A percentile compares a stretch with the other conserved stretches of the same genome.
Evolutionary conservation across 30 jellyfish, hydroid and myxozoan genomes (phyloP).

Genomic region (Catostylus mosaicus): DNA sequence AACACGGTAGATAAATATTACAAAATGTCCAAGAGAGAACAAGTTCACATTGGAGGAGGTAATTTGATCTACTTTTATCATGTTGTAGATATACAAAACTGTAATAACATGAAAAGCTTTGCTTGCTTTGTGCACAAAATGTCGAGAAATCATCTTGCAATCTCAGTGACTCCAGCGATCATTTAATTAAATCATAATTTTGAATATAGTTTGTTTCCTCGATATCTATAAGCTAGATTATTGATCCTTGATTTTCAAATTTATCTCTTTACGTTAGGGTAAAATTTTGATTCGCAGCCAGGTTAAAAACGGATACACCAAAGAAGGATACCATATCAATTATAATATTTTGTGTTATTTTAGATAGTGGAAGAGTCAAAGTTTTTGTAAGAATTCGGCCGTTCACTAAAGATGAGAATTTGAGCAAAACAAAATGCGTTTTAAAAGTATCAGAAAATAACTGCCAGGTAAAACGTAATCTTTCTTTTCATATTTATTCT

Average conservation of each 20-base stretch:
- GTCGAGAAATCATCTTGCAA: too few relatives aligned
- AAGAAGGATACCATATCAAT: too few relatives aligned
- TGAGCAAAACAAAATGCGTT: constrained; percentile 35
- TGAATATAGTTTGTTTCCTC: too few relatives aligned
- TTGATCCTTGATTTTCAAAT: too few relatives aligned
- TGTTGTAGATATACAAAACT: background rate
- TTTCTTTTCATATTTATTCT: background rate
- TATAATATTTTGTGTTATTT: background rate
- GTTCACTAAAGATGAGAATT: constrained; percentile 75
- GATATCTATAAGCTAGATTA: too few relatives aligned
- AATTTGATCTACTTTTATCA: too few relatives aligned
- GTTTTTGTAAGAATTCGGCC: constrained; percentile 96
- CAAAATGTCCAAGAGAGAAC: constrained; percentile 54
- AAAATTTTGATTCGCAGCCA: too few relatives aligned
- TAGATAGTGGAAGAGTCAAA: constrained; percentile 94
- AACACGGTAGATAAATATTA: background rate
- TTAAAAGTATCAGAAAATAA: constrained; percentile 63
- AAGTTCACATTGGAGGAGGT: constrained; percentile 62
- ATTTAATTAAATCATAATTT: too few relatives aligned
- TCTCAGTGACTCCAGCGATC: too few relatives aligned
- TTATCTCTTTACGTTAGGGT: too few relatives aligned
- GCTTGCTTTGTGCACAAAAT: background rate
- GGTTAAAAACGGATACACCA: too few relatives aligned
- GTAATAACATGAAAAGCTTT: background rate
- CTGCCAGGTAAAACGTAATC: constrained; percentile 78